Evolutionary conservation across 2,113 vertebrate genomes (phyloP), one percentile per base, ranked within the genome.

Genomic region (Furnarius figulus): DNA sequence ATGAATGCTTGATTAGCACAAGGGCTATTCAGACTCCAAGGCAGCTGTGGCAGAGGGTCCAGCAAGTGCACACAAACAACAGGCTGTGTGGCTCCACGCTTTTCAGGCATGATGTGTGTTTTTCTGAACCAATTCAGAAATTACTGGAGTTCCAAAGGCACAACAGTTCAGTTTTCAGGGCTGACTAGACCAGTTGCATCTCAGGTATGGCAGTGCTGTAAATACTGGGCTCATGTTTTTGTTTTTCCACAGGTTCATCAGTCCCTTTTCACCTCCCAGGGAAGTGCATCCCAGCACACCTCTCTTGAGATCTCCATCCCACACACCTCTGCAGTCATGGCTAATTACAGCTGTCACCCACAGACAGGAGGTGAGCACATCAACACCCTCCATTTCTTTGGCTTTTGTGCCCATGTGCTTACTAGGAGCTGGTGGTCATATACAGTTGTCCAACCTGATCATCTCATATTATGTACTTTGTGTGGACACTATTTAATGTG

Each of bases 221-320:
- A 73, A 40, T 9, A 35, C 24, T 6, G 22, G 80, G 22, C 49
- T 23, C 0, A 0, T 0, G 0, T 1, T 56, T 92, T 86, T 59
- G 35, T 55, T 79, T 85, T 55, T 59, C 31, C 63, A 52, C 21
- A 0, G 2, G 5, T 55, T 65, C 72, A 40, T 33, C 65, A 39
- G 14, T 47, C 14, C 12, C 8, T 67, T 55, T 37, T 40, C 56
- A 50, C 28, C 30, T 39, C 30, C 47, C 47, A 66, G 61, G 11
- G 50, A 70, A 74, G 42, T 9, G 24, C 17, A 78, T 73, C 53
- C 52, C 91, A 90, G 80, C 63, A 86, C 63, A 56, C 8, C 31
- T 42, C 35, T 77, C 49, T 44, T 80, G 59, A 65, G 11, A 0
- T 74, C 76, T 92, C 84, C 68, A 80, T 52, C 67, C 68, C 86